Evolutionary conservation across 2,113 vertebrate species (phyloP), one percentile per base, ranked within the genome.

Genomic region (Hemichromis elongatus): DNA sequence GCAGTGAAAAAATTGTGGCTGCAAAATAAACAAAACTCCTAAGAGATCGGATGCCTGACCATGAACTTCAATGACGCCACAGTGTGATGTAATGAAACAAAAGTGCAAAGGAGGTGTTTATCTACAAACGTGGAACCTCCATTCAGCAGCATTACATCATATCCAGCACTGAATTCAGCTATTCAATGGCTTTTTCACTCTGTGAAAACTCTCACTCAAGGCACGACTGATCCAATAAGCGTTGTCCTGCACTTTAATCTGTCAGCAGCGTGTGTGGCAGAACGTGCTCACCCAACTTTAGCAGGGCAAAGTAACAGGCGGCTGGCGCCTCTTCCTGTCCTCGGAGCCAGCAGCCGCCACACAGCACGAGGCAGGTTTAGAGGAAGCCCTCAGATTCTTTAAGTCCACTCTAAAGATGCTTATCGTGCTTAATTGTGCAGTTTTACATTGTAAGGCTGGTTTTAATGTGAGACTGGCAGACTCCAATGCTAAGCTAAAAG

Each of bases 201-300:
- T 78, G 6, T 91, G 21, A 84, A 86, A 84, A 79, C 77, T 79
- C 78, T 79, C 75, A 77, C 59, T 85, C 80, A 84, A 80, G 90
- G 68, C 40, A 73, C 54, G 14, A 50, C 47, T 85, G 88, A 90
- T 93, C 89, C 93, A 86, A 84, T 81, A 56, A 75, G 85, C 78
- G 61, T 40, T 30, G 2, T 21, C 18, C 59, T 33, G 0, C 55
- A 16, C 88, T 80, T 80, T 88, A 85, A 88, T 88, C 91, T 30
- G 1, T 53, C 75, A 33, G 70, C 35, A 9, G 53, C 70, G 10
- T 33, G 81, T 86, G 80, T 61, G 79, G 81, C 79, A n/a, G 80
- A 87, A 57, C 13, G 82, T 61, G 77, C 40, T 75, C 30, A 12
- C 7, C 24, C 12, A 59, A 54, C 61, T 85, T 88, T 63, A 83